Evolutionary conservation across 2,888 invertebrate genomes (phyloP), one percentile per base, ranked within the genome.

Genomic region (Caenorhabditis drosophilae): DNA sequence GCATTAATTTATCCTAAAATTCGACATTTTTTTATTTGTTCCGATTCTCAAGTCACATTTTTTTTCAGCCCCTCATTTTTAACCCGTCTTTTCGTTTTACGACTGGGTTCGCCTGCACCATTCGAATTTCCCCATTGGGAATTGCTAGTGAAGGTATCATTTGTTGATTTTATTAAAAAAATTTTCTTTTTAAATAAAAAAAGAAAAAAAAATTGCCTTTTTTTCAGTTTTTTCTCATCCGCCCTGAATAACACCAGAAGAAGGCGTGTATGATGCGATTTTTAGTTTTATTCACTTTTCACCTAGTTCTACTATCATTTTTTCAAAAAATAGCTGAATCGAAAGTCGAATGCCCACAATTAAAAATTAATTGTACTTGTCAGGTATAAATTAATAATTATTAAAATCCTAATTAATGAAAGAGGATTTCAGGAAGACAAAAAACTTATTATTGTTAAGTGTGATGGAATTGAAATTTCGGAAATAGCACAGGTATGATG

Each of bases 401-500:
- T 31, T 31, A 31, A 31, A 12, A 12, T 31, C 31, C 7, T 31
- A 31, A 9, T 31, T 12, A 31, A 31, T 9, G 12, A 31, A 31
- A 31, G 31, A 12, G 31, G 12, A 31, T 31, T 51, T 23, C 20
- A 52, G 46, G n/a, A 54, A 6, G 26, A 53, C 18, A 64, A 64
- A 23, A 50, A 42, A 20, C 16, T 64, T 12, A 22, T 64, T 0
- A 45, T 52, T 34, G 6, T 64, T 22, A 38, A 35, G 3, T 64
- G 63, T 20, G 31, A 35, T 11, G 58, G 50, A 2, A 42, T 54
- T 15, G 51, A 46, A 11, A 42, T 56, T 2, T n/a, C n/a, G 1
- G n/a, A 26, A n/a, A 34, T 62, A 15, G 55, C 56, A 20, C 18
- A 54, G 52, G 44, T 52, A 40, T n/a, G 4, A 9, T 9, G 22